phyloP scores from a whole-genome alignment of 2,888 invertebrate species.

The Noctua janthe region DNA sequence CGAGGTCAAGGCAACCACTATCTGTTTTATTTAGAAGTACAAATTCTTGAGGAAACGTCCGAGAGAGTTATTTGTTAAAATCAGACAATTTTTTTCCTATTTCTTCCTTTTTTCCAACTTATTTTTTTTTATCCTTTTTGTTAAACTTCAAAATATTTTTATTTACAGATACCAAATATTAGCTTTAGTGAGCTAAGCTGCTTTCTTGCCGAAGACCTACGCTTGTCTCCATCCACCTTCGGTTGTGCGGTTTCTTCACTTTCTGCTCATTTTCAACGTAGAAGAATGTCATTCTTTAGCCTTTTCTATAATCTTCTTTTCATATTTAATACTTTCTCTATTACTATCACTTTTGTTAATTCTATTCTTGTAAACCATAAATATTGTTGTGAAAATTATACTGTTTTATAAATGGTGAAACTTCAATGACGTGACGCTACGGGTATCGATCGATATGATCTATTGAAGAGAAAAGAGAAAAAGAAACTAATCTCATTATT shows the following conservation, averaged over 20 bases:
- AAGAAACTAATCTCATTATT: neutral
- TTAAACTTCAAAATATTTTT: conserved; percentile 8
- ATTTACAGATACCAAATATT: conserved; percentile 45
- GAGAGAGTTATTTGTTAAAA: conserved; percentile 3
- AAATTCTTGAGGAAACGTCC: conserved; percentile 32
- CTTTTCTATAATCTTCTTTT: neutral
- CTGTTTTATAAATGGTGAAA: neutral
- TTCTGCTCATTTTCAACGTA: conserved; percentile 4
- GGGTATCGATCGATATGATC: neutral
- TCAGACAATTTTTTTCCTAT: neutral
- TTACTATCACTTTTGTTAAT: neutral
- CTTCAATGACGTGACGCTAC: too few species aligned
- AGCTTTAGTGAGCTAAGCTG: conserved; percentile 22
- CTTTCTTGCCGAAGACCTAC: conserved; percentile 46
- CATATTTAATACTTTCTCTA: neutral
- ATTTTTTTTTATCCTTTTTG: neutral
- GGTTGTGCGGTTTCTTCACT: conserved; percentile 38
- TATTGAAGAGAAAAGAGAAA: neutral
- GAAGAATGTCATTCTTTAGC: conserved; percentile 11
- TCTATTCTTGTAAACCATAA: neutral
- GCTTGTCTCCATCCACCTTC: conserved; percentile 20
- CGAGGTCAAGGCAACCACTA: conserved; percentile 30
- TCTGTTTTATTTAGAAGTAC: conserved; percentile 32
- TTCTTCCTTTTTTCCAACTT: neutral
- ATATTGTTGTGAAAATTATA: neutral